Conservation (phyloP, 2,888 invertebrate genomes). For the Pterostichus madidus region DNA sequence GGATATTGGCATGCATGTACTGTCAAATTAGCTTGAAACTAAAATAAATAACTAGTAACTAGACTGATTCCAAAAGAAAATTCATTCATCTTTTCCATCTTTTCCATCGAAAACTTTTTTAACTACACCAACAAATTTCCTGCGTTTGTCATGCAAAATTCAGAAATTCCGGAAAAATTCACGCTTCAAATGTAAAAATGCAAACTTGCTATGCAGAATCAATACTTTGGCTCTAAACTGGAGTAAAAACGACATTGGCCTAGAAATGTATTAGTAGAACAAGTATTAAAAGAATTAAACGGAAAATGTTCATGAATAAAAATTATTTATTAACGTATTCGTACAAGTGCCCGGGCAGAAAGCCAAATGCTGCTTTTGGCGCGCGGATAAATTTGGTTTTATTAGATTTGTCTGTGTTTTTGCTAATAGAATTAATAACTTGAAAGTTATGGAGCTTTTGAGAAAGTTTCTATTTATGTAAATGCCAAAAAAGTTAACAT, state of each 20-base stretch:
- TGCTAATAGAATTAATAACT: background rate
- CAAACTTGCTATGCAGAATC: background rate
- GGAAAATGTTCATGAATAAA: conserved; percentile 39
- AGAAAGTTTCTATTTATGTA: too few relatives aligned
- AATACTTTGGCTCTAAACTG: background rate
- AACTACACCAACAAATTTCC: too few relatives aligned
- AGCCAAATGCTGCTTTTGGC: background rate
- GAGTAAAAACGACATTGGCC: background rate
- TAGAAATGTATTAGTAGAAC: background rate
- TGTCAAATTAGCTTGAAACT: too few relatives aligned
- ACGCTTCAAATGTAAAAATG: conserved; percentile 32
- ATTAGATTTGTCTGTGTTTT: background rate
- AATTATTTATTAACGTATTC: conserved; percentile 23
- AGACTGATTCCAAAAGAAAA: too few relatives aligned
- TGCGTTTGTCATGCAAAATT: too few relatives aligned
- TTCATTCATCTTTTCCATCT: too few relatives aligned
- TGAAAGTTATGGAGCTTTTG: background rate
- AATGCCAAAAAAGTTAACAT: too few relatives aligned
- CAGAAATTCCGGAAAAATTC: too few relatives aligned
- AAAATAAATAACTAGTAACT: too few relatives aligned
- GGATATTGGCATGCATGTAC: too few relatives aligned
- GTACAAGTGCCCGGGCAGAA: background rate
- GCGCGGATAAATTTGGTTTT: background rate
- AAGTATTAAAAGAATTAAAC: conserved; percentile 38
- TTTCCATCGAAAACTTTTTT: too few relatives aligned